These are phyloP conservation scores for Fundulus diaphanus DNA, from an alignment of 2,797 vertebrate species.

Conservation along the genomic window DNA sequence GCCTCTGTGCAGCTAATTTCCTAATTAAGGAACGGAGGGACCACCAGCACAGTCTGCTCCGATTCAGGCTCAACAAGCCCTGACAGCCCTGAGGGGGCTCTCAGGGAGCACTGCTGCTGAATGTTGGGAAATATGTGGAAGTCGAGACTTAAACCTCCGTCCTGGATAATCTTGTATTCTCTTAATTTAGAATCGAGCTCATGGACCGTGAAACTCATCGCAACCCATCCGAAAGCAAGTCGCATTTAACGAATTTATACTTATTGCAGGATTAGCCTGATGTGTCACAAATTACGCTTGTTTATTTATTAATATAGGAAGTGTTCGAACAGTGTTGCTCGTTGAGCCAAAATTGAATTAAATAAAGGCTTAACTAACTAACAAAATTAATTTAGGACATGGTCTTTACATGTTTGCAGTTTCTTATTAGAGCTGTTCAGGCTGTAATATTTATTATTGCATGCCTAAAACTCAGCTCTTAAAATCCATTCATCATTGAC, in stretches of 20 bases:
- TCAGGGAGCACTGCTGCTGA: slow-evolving; percentile 50
- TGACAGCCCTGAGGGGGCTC: slow-evolving; percentile 52
- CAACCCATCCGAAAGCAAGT: neutral
- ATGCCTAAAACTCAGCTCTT: neutral
- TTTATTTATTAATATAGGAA: too few species aligned
- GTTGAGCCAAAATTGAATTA: neutral
- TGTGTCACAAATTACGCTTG: too few species aligned
- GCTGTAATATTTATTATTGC: neutral
- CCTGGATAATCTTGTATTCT: neutral
- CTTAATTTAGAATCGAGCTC: neutral
- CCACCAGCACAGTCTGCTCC: slow-evolving; percentile 83
- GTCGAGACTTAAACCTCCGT: slow-evolving; percentile 31
- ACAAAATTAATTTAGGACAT: too few species aligned
- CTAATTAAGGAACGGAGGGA: slow-evolving; percentile 87
- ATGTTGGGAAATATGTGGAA: slow-evolving; percentile 53
- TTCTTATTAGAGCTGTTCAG: neutral
- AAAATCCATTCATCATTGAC: neutral
- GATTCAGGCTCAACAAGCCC: slow-evolving; percentile 61
- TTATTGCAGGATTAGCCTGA: too few species aligned
- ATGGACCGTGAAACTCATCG: neutral
- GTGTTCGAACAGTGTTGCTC: too few species aligned
- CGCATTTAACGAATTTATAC: too few species aligned
- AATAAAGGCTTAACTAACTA: neutral
- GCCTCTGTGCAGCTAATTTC: slow-evolving; percentile 83
- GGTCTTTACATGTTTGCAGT: neutral